Base-by-base conservation (phyloP, 1,140 invertebrate species). In the Alviniconcha marisindica region DNA sequence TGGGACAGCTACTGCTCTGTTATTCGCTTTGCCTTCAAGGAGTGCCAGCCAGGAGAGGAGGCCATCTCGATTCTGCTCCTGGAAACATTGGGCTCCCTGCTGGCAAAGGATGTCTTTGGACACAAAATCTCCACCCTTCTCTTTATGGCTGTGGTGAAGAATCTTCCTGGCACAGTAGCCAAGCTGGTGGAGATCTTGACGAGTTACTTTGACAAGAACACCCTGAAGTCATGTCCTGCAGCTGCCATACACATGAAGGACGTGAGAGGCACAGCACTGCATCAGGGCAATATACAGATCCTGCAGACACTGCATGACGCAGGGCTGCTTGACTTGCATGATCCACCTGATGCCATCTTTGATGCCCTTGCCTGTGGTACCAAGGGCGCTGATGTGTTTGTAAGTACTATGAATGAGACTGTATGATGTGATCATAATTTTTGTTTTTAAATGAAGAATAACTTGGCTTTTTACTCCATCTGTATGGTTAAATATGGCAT, bases 231-330 rank as follows among this genome's bases (percentile, higher is more conserved):
- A 33, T 28, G 12, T 12, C n/a, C 24, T 5, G 4, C 7, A 12
- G 63, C 63, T 33, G 24, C 7, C 7, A 48, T 18, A 18, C 44
- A 10, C 7, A 5, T 48, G 18, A 48, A 18, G n/a, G 51, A 78
- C 51, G 21, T 78, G 10, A 31, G 33, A 24, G 44, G 51, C 31
- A 60, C n/a, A 10, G 78, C 78, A 2, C 38, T 80, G 78, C 28
- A 38, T 60, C 36, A 44, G 42, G 78, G 78, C n/a, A 80, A 69
- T 33, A 18, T 40, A 28, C 56, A 38, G 18, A 80, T 80, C 54
- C 38, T 80, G 56, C 10, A 21, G 1, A 38, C 40, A 2, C 21
- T 80, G 36, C 24, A 63, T 66, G 78, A 56, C 18, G 14, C 54
- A 12, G 60, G 60, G 1, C 60, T 63, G 36, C n/a, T 80, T 24